Conservation (phyloP, 2,113 vertebrate species). For the Syngnathus scovelli region DNA sequence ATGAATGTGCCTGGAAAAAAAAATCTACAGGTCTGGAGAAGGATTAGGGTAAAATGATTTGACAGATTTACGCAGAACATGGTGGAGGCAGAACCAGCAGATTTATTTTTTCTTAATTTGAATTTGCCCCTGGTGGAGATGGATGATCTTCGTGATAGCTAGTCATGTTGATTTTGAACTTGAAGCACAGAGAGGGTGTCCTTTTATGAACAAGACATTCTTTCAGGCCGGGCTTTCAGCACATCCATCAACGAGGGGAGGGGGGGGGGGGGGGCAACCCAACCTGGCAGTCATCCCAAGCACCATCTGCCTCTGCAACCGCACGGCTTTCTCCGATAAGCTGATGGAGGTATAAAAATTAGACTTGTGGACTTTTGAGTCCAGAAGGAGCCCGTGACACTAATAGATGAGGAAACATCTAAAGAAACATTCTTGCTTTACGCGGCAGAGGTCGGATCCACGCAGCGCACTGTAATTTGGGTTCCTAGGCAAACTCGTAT, state of each 20-base stretch:
- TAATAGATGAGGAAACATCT: conserved; percentile 35
- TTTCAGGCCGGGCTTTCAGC: conserved; percentile 44
- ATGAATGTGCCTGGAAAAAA: background rate
- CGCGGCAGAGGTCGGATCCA: conserved; percentile 42
- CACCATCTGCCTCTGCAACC: conserved; percentile 36
- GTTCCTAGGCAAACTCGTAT: conserved; percentile 57
- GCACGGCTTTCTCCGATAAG: conserved; percentile 29
- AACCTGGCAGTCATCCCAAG: conserved; percentile 33
- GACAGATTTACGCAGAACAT: background rate
- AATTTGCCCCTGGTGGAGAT: background rate
- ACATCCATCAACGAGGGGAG: conserved; percentile 23
- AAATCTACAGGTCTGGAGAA: background rate
- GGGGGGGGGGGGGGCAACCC: conserved; percentile 21
- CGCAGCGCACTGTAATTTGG: conserved; percentile 57
- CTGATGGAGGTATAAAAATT: conserved; percentile 20
- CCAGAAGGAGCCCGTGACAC: conserved; percentile 36
- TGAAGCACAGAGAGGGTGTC: conserved; percentile 4
- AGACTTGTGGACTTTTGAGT: background rate
- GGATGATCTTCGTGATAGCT: background rate
- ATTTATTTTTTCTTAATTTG: background rate
- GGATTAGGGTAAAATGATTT: background rate
- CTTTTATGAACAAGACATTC: conserved; percentile 20
- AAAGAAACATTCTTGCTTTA: conserved; percentile 43
- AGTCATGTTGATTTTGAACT: conserved; percentile 9
- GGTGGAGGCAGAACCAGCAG: background rate